These are phyloP conservation scores for Mormyrops attenuatus DNA, from an alignment of 2,797 vertebrate species.

Conservation along the genomic window DNA sequence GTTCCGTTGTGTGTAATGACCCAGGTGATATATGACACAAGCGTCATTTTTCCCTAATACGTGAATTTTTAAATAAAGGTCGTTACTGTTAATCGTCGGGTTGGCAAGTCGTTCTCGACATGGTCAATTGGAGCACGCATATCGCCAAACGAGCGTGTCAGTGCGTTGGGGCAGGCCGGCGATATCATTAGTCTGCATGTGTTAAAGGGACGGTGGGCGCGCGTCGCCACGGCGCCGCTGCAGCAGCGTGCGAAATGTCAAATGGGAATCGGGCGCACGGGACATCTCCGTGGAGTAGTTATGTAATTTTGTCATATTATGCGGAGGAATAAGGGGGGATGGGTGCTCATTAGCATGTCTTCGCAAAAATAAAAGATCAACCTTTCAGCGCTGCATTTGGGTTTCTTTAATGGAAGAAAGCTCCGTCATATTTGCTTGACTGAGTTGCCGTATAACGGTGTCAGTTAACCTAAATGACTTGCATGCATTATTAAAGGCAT, in stretches of 20 bases:
- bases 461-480: background rate
- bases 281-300: background rate
- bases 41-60: background rate
- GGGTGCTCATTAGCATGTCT: background rate
- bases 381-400: background rate
- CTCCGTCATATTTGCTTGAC: background rate
- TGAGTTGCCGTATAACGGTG: background rate
- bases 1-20: background rate
- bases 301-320: conserved; percentile 19
- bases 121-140: background rate
- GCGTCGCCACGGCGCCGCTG: background rate
- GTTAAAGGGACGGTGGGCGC: background rate
- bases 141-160: background rate
- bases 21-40: background rate
- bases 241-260: background rate
- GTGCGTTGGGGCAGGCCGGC: background rate
- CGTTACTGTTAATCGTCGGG: background rate
- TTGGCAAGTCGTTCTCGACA: background rate
- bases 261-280: background rate
- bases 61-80: background rate
- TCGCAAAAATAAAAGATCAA: background rate
- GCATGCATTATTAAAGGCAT: background rate
- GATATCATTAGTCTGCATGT: background rate
- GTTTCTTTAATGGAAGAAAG: background rate
- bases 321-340: background rate